Conservation (phyloP, 1,140 invertebrate species). For the Araneus ventricosus region DNA sequence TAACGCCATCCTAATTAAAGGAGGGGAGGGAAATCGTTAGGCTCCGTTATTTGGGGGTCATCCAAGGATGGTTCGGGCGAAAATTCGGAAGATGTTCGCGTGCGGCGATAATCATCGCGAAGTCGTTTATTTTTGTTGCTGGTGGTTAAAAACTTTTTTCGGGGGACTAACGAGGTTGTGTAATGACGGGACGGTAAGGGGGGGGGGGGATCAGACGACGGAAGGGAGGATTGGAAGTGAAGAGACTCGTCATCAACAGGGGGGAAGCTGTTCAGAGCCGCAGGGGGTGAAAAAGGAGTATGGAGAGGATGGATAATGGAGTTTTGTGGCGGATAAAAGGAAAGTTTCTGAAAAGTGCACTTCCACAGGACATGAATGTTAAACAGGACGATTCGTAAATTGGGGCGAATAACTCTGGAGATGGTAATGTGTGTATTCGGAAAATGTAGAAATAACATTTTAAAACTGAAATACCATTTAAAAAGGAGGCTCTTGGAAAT, state of each 20-base stretch:
- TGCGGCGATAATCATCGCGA: slow-evolving; percentile 7
- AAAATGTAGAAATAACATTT: not conserved
- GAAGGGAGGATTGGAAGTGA: not conserved
- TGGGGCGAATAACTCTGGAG: not conserved
- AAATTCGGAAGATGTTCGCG: slow-evolving; percentile 22
- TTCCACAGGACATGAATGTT: slow-evolving; percentile 5
- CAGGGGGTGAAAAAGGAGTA: not conserved
- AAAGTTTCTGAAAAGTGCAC: not conserved
- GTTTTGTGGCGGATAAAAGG: not conserved
- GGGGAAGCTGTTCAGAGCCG: too few relatives aligned
- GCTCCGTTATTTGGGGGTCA: not conserved
- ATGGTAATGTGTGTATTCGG: not conserved
- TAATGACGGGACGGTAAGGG: slow-evolving; percentile 9
- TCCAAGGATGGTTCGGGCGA: not conserved
- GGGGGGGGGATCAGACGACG: not conserved
- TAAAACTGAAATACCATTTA: too few relatives aligned
- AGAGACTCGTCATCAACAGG: slow-evolving; percentile 12
- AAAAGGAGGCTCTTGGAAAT: too few relatives aligned
- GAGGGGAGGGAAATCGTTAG: not conserved
- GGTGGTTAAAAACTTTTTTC: not conserved
- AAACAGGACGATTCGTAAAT: not conserved
- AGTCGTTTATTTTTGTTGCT: slow-evolving; percentile 24
- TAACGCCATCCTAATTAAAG: slow-evolving; percentile 18
- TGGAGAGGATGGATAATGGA: slow-evolving; percentile 23
- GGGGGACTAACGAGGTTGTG: slow-evolving; percentile 33